Evolutionary conservation across 2,113 vertebrate species (phyloP).

Genomic region (Triplophysa siluroides): DNA sequence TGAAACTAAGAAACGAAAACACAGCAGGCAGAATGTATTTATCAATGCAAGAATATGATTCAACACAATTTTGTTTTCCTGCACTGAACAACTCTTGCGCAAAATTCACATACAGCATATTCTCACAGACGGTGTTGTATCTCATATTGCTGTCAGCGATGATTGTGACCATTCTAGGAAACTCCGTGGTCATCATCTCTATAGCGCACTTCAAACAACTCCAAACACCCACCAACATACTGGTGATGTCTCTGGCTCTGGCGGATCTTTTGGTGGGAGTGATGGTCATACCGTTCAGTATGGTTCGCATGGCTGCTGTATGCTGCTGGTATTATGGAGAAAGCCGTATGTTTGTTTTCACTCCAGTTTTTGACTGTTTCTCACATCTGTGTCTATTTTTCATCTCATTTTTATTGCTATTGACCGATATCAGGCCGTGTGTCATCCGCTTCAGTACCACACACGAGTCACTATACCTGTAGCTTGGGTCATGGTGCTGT

Average conservation of each 20-base stretch:
- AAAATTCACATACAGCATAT: slow-evolving; percentile 53
- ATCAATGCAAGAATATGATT: background rate
- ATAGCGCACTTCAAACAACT: slow-evolving; percentile 64
- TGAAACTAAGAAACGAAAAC: background rate
- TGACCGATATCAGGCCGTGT: slow-evolving; percentile 59
- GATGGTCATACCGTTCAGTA: slow-evolving; percentile 62
- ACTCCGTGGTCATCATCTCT: slow-evolving; percentile 62
- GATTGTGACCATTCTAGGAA: slow-evolving; percentile 60
- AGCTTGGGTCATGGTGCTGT: slow-evolving; percentile 50
- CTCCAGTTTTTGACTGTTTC: slow-evolving; percentile 59
- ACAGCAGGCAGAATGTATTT: background rate
- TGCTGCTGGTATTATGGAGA: slow-evolving; percentile 68
- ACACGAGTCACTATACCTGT: slow-evolving; percentile 51
- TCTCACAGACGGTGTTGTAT: slow-evolving; percentile 52
- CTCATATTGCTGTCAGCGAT: slow-evolving; percentile 54
- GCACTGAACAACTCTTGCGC: slow-evolving; percentile 65
- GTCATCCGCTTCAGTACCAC: slow-evolving; percentile 56
- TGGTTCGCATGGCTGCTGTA: slow-evolving; percentile 50
- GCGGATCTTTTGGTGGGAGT: slow-evolving; percentile 62
- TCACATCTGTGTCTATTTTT: slow-evolving; percentile 62
- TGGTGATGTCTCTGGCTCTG: slow-evolving; percentile 65
- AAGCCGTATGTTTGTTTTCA: slow-evolving; percentile 59
- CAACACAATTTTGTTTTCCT: slow-evolving; percentile 61
- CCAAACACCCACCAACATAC: slow-evolving; percentile 66
- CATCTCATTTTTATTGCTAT: slow-evolving; percentile 63